Evolutionary conservation across 1,140 invertebrate species (phyloP).

Genomic region (Babylonia areolata): DNA sequence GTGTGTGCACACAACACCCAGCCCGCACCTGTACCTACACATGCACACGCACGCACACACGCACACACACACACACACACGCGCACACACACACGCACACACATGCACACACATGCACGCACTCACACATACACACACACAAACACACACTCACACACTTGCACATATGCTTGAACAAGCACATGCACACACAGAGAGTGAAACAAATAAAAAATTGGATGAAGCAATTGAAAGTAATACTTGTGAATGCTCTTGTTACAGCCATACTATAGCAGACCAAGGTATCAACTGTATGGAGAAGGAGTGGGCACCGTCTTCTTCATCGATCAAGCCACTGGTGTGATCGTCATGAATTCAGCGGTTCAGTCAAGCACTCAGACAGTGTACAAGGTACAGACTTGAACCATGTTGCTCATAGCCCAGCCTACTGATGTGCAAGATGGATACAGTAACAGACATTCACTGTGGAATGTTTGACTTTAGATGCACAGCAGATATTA

Average conservation of each 20-base stretch:
- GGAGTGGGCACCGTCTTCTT: constrained; percentile 41
- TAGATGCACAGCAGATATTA: too few species aligned
- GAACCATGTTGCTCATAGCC: too few species aligned
- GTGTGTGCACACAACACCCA: too few species aligned
- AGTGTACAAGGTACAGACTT: constrained; percentile 35
- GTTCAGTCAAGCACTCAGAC: neutral
- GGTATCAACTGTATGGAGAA: constrained; percentile 52
- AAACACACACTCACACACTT: neutral
- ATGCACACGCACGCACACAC: too few species aligned
- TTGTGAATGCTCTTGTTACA: neutral
- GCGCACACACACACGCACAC: too few species aligned
- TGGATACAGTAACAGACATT: too few species aligned
- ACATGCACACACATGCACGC: too few species aligned
- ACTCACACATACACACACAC: neutral
- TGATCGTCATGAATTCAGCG: neutral
- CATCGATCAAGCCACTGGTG: constrained; percentile 31
- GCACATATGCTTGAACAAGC: neutral
- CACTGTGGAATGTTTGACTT: too few species aligned
- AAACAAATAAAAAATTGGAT: neutral
- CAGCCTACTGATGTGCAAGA: too few species aligned
- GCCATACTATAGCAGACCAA: neutral
- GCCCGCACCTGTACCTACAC: too few species aligned
- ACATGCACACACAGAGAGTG: neutral
- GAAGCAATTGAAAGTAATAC: neutral
- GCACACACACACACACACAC: too few species aligned